Percentiles rank a stretch among this genome's conserved stretches.
phyloP scores from a whole-genome alignment of 1,140 invertebrate genomes.

The Pemphigus obesinymphae region DNA sequence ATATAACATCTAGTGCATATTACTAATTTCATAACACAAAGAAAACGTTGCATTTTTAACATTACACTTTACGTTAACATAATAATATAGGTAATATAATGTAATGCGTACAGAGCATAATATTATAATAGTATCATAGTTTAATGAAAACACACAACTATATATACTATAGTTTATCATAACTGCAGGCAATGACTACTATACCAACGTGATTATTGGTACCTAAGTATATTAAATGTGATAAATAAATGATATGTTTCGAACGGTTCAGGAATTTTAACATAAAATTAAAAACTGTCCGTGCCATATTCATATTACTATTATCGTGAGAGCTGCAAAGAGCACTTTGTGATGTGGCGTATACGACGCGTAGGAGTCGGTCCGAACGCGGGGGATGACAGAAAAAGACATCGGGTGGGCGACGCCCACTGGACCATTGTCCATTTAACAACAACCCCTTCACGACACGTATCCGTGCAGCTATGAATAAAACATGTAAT shows the following conservation, averaged over 20 bases:
- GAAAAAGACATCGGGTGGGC: constrained; percentile 25
- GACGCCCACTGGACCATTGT: constrained; percentile 31
- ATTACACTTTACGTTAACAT: neutral
- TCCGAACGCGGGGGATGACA: constrained; percentile 27
- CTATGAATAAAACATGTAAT: constrained; percentile 7
- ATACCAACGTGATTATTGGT: too few relatives aligned
- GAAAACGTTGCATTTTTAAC: neutral
- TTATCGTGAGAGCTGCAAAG: neutral
- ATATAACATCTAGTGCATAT: neutral
- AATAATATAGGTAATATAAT: too few relatives aligned
- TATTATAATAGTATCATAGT: too few relatives aligned
- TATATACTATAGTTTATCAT: too few relatives aligned
- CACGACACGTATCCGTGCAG: neutral
- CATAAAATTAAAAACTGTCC: too few relatives aligned
- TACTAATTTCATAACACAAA: neutral
- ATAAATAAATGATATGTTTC: too few relatives aligned
- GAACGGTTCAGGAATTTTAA: too few relatives aligned
- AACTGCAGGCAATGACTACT: too few relatives aligned
- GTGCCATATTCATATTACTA: neutral
- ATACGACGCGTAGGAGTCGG: constrained; percentile 8
- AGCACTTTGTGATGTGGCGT: neutral
- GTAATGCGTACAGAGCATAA: too few relatives aligned
- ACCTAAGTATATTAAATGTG: too few relatives aligned
- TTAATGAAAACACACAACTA: too few relatives aligned
- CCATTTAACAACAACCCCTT: constrained; percentile 35